Evolutionary conservation across 2,888 invertebrate genomes (phyloP), one percentile per base, ranked within the genome.

Genomic region (Aleiodes alternator): DNA sequence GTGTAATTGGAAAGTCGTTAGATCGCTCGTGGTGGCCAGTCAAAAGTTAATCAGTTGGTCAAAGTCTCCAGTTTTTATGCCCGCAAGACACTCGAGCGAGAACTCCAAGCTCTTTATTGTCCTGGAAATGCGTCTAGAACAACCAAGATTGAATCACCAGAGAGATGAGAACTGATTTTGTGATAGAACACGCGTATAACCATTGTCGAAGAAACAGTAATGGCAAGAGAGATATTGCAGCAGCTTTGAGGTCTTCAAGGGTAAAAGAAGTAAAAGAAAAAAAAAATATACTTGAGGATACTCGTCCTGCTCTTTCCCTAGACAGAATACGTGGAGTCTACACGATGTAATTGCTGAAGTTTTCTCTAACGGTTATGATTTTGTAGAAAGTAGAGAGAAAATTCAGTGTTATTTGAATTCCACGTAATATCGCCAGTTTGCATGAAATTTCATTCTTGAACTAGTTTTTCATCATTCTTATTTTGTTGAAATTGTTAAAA

Each of bases 191-290:
- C 80, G 81, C 34, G 74, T 79, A 71, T 75, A 80, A 82, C 81
- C 80, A 79, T 82, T 81, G 82, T 83, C 82, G 79, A 82, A 82
- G 82, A 80, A 34, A 77, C 79, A 76, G 79, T 80, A 80, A 83
- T 81, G 80, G 79, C 79, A 79, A 78, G 82, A 79, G 31, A 38
- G 31, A 61, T 29, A 11, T 38, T 61, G 38, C 61, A 31, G 61
- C 14, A 38, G 34, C 61, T 29, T 38, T 14, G n/a, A 61, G 34
- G 7, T 61, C 38, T 16, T 38, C 14, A 6, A 12, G 14, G 38
- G 34, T 14, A 61, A 61, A n/a, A 2, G 23, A 23, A 23, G 23
- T 23, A 23, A 23, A 23, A 23, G 23, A 23, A 23, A 23, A 23
- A 23, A 23, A 23, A 23, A 61, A 61, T 14, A 55, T n/a, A 12